Conservation (phyloP, 2,888 invertebrate species). For the Amiota mariae region DNA sequence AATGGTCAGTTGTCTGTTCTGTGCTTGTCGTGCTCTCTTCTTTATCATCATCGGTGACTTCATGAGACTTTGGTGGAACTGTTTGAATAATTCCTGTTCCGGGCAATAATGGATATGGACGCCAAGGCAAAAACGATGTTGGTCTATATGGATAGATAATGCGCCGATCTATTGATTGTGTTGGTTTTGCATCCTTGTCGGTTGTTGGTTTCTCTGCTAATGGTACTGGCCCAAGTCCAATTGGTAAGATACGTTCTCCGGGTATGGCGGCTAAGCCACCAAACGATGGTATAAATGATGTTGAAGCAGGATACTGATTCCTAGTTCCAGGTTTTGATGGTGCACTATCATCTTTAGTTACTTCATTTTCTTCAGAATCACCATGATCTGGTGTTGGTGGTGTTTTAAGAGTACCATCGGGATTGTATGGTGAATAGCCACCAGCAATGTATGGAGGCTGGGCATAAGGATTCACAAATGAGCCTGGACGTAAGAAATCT, state of each 20-base stretch:
- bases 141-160: background rate
- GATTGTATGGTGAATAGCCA: background rate
- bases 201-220: background rate
- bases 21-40: background rate
- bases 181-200: background rate
- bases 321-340: no score
- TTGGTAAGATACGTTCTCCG: background rate
- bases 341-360: background rate
- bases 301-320: no score
- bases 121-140: background rate
- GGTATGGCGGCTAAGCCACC: background rate
- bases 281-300: no score
- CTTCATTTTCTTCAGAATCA: background rate
- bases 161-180: background rate
- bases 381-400: background rate
- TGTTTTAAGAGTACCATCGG: background rate
- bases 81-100: background rate
- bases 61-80: background rate
- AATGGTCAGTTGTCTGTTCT: no score
- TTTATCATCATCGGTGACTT: background rate
- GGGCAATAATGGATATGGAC: background rate
- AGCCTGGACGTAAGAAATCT: background rate
- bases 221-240: background rate
- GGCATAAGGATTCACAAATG: slow-evolving; percentile 4
- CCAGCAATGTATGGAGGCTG: slow-evolving; percentile 1